phyloP scores from a whole-genome alignment of 2,113 vertebrate species.

The Xyrauchen texanus region DNA sequence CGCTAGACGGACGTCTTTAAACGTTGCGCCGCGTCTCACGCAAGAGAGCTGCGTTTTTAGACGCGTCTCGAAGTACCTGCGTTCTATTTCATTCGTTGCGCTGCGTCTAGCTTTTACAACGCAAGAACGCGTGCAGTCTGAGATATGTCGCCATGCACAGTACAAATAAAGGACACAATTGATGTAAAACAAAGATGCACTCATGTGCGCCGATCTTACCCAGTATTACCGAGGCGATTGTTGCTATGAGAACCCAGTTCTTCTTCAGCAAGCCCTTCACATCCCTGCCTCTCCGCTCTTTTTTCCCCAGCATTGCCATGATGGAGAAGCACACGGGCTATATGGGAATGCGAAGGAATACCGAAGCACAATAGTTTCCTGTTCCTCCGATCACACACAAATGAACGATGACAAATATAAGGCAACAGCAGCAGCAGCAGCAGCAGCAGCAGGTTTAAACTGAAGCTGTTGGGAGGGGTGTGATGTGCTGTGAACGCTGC shows the following conservation, averaged over 20 bases:
- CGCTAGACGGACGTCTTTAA: no score
- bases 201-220: constrained; percentile 75
- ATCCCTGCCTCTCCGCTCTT: constrained; percentile 69
- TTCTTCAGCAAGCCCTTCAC: constrained; percentile 78
- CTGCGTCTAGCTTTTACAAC: no score
- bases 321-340: constrained; percentile 28
- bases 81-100: no score
- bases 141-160: no score
- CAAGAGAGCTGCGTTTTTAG: no score
- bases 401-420: neutral
- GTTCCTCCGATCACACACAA: neutral
- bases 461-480: constrained; percentile 61
- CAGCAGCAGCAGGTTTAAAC: constrained; percentile 8
- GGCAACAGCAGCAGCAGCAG: no score
- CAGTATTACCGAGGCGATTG: constrained; percentile 82
- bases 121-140: no score
- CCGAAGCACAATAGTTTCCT: neutral
- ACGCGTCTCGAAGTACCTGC: no score
- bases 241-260: constrained; percentile 89
- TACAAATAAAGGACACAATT: no score
- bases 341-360: constrained; percentile 1
- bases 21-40: no score
- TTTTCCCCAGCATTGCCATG: constrained; percentile 75
- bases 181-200: neutral
- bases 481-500: constrained; percentile 40